Evolutionary conservation across 1,140 invertebrate species (phyloP).

Genomic region (Zaprionus vittiger): DNA sequence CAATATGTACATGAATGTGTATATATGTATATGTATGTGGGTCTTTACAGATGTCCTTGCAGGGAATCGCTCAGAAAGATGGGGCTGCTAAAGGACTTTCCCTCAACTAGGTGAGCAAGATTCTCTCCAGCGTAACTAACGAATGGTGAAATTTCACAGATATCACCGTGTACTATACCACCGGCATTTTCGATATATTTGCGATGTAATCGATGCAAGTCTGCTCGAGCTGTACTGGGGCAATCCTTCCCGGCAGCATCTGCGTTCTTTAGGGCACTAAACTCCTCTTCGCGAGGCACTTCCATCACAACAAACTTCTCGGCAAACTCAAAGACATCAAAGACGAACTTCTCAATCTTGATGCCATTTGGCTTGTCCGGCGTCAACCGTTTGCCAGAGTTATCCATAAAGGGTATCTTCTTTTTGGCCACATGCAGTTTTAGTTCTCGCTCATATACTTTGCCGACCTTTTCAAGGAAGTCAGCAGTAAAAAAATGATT

Average conservation of each 20-base stretch:
- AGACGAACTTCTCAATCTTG: conserved; percentile 99
- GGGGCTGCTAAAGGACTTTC: conserved; percentile 89
- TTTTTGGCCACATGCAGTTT: conserved; percentile 98
- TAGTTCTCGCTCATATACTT: conserved; percentile 89
- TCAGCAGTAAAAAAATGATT: conserved; percentile 98
- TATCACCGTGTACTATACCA: conserved; percentile 89
- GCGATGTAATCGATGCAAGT: conserved; percentile 92
- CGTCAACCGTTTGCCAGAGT: conserved; percentile 88
- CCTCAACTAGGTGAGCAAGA: conserved; percentile 88
- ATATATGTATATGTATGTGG: conserved; percentile 19
- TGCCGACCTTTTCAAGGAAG: conserved; percentile 90
- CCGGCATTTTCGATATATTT: conserved; percentile 93
- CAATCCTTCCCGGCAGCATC: conserved; percentile 95
- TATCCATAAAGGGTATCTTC: conserved; percentile 96
- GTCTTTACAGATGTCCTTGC: conserved; percentile 68
- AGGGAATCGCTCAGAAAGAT: conserved; percentile 85
- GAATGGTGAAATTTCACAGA: conserved; percentile 96
- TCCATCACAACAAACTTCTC: conserved; percentile 97
- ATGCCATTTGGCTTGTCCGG: conserved; percentile 96
- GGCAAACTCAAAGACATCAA: conserved; percentile 98
- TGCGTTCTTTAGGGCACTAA: conserved; percentile 98
- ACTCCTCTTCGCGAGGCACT: conserved; percentile 96
- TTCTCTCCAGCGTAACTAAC: conserved; percentile 96
- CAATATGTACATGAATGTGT: conserved; percentile 50
- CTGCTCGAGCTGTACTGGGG: conserved; percentile 92